These are phyloP conservation scores for Drosophila mayaguana DNA, from an alignment of 2,888 invertebrate species.

Conservation along the genomic window DNA sequence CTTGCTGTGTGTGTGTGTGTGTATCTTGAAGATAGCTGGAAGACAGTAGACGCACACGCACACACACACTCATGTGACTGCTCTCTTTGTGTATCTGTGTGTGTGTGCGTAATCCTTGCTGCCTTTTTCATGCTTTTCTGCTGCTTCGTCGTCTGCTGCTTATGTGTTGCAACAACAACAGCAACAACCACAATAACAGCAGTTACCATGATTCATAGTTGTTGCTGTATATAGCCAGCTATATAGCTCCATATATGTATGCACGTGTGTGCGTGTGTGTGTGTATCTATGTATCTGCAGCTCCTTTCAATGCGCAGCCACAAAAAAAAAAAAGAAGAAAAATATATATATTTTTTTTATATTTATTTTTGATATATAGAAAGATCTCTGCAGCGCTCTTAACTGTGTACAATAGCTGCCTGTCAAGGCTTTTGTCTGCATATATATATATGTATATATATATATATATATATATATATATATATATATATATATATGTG, in stretches of 20 bases:
- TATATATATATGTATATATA: conserved; percentile 8
- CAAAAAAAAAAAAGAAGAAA: not conserved
- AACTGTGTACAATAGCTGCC: conserved; percentile 29
- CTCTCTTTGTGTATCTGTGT: conserved; percentile 21
- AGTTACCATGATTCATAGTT: conserved; percentile 69
- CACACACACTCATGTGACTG: conserved; percentile 15
- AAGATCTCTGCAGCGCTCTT: conserved; percentile 19
- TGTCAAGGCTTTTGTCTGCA: conserved; percentile 41
- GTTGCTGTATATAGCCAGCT: conserved; percentile 22
- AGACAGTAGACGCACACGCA: conserved; percentile 58
- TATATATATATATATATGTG: conserved; percentile 9
- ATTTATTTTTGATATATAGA: conserved; percentile 14
- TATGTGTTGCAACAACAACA: conserved; percentile 23
- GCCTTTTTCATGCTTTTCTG: conserved; percentile 41
- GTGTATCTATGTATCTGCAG: conserved; percentile 32
- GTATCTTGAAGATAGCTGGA: conserved; percentile 65
- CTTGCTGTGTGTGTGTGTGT: conserved; percentile 34
- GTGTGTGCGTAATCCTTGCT: conserved; percentile 58
- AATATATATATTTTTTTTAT: not conserved
- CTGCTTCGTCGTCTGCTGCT: conserved; percentile 30
- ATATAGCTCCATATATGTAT: not conserved
- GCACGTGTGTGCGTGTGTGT: not conserved
- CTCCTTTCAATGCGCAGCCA: conserved; percentile 24
- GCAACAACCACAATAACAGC: conserved; percentile 40
- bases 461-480: conserved; percentile 9